A percentile compares a stretch with the other conserved stretches of the same genome.
Evolutionary conservation across 2,888 invertebrate genomes (phyloP).

Genomic region (Ophonus ardosiacus): DNA sequence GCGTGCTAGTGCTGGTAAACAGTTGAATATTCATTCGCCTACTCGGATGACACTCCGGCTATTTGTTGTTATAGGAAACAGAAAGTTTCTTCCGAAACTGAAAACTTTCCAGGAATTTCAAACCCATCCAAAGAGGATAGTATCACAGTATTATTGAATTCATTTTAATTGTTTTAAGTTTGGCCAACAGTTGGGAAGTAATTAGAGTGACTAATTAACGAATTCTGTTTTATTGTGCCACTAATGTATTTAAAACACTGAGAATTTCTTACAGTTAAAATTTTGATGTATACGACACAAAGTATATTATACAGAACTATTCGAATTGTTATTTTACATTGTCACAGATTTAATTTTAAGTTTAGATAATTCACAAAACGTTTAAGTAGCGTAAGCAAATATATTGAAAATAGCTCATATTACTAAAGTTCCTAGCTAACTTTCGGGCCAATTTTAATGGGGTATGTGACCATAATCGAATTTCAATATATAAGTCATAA

Average conservation of each 20-base stretch:
- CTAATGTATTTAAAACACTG: background rate
- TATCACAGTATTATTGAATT: constrained; percentile 22
- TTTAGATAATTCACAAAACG: too few species aligned
- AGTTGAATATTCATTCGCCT: constrained; percentile 27
- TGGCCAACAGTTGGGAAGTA: background rate
- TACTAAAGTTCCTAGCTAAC: too few species aligned
- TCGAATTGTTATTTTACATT: too few species aligned
- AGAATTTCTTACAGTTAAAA: background rate
- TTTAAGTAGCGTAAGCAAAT: too few species aligned
- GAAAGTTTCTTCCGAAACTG: constrained; percentile 19
- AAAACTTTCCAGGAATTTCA: constrained; percentile 6
- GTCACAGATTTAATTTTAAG: too few species aligned
- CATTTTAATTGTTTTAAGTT: constrained; percentile 34
- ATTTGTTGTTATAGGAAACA: constrained; percentile 14
- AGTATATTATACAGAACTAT: too few species aligned
- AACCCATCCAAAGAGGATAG: background rate
- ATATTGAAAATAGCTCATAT: too few species aligned
- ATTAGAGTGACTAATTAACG: constrained; percentile 9
- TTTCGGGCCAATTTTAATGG: too few species aligned
- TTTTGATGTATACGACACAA: too few species aligned
- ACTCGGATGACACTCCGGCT: background rate
- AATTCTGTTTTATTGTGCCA: background rate
- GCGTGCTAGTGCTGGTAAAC: constrained; percentile 15
- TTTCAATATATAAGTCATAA: too few species aligned
- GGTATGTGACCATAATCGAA: too few species aligned